phyloP scores from a whole-genome alignment of 2,113 vertebrate species.

The Pluvianellus socialis region DNA sequence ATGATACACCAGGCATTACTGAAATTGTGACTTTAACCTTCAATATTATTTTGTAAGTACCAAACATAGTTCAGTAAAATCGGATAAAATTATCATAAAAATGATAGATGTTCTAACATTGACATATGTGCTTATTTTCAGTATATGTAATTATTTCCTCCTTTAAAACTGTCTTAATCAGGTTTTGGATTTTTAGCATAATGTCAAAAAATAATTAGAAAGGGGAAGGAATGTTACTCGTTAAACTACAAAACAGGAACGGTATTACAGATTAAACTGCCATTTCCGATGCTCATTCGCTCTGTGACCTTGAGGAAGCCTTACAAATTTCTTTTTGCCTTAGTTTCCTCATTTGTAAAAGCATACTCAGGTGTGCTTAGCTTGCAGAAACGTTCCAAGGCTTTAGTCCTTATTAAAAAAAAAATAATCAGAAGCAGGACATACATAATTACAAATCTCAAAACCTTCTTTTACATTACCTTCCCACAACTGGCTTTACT shows the following conservation, averaged over 20 bases:
- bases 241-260: not conserved
- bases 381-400: not conserved
- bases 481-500: conserved; percentile 22
- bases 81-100: not conserved
- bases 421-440: not conserved
- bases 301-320: not conserved
- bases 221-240: not conserved
- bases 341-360: not conserved
- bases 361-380: not conserved
- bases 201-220: not conserved
- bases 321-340: not conserved
- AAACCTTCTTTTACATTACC: not conserved
- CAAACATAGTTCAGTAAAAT: not conserved
- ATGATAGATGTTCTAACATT: not conserved
- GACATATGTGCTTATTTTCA: not conserved
- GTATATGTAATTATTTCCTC: not conserved
- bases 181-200: not conserved
- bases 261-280: not conserved
- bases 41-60: not conserved
- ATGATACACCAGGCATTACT: not conserved
- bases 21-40: not conserved
- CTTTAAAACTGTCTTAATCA: not conserved
- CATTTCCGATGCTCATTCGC: not conserved
- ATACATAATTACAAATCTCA: not conserved
- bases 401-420: not conserved